Evolutionary conservation across 2,888 invertebrate genomes (phyloP).

Genomic region (Drosophila atripex): DNA sequence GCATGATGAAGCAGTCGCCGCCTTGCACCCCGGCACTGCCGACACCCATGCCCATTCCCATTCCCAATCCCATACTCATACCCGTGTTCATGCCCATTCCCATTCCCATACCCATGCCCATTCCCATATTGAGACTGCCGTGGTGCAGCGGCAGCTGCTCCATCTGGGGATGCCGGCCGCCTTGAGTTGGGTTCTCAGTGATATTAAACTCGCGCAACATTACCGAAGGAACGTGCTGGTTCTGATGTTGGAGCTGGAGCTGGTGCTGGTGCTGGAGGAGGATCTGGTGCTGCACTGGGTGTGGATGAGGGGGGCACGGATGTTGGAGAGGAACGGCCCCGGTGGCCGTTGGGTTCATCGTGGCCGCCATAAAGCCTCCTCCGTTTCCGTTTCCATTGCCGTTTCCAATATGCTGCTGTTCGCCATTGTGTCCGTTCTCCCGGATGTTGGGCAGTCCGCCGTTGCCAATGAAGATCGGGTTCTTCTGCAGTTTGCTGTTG

Average conservation of each 20-base stretch:
- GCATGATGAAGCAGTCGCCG: slow-evolving; percentile 65
- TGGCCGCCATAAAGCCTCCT: slow-evolving; percentile 29
- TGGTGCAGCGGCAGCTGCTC: slow-evolving; percentile 59
- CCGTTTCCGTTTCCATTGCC: background rate
- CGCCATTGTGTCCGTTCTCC: slow-evolving; percentile 77
- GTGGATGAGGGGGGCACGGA: slow-evolving; percentile 48
- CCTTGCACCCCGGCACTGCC: slow-evolving; percentile 49
- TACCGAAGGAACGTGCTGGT: slow-evolving; percentile 84
- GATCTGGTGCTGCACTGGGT: slow-evolving; percentile 48
- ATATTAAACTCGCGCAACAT: slow-evolving; percentile 85
- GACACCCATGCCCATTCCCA: slow-evolving; percentile 28
- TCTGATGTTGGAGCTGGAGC: slow-evolving; percentile 51
- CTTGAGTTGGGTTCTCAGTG: slow-evolving; percentile 84
- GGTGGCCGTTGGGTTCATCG: slow-evolving; percentile 48
- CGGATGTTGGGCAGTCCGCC: slow-evolving; percentile 83
- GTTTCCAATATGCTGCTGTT: slow-evolving; percentile 43
- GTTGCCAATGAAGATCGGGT: slow-evolving; percentile 80
- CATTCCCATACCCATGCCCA: slow-evolving; percentile 23
- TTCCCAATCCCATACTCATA: slow-evolving; percentile 1
- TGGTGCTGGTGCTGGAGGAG: slow-evolving; percentile 59
- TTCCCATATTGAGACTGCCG: slow-evolving; percentile 36
- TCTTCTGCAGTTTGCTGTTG: slow-evolving; percentile 81
- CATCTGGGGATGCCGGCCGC: slow-evolving; percentile 72
- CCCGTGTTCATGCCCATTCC: slow-evolving; percentile 20
- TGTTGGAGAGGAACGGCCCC: slow-evolving; percentile 44